A percentile compares a stretch with the other conserved stretches of the same genome.
These are phyloP conservation scores for Chloroceryle aenea DNA, from an alignment of 2,113 vertebrate species.

Conservation along the genomic window DNA sequence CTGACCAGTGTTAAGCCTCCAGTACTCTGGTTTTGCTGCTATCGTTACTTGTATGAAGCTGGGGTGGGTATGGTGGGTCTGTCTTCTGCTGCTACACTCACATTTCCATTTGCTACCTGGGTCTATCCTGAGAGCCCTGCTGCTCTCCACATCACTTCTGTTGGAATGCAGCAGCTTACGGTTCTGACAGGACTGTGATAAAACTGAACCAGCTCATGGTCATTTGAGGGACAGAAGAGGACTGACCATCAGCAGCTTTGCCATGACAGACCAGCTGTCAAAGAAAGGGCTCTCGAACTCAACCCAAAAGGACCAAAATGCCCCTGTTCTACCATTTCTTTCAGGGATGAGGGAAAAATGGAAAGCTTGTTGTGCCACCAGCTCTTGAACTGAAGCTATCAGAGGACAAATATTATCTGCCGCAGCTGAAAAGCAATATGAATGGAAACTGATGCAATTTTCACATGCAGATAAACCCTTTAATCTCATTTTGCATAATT, in stretches of 20 bases:
- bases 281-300: neutral
- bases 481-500: neutral
- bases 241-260: neutral
- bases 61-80: neutral
- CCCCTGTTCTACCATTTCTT: accelerated
- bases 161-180: neutral
- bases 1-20: neutral
- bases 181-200: accelerated
- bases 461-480: neutral
- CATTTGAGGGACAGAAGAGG: neutral
- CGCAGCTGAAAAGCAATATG: neutral
- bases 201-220: neutral
- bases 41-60: neutral
- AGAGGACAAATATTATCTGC: neutral
- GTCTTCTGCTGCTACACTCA: neutral
- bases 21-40: neutral
- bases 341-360: neutral
- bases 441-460: neutral
- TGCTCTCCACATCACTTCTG: accelerated
- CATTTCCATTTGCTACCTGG: neutral
- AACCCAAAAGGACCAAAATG: neutral
- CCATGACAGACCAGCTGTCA: neutral
- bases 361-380: neutral
- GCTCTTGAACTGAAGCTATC: neutral
- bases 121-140: accelerated